Percentiles rank a stretch among this genome's conserved stretches.
phyloP scores from a whole-genome alignment of 2,113 vertebrate genomes.

The Lepisosteus osseus region DNA sequence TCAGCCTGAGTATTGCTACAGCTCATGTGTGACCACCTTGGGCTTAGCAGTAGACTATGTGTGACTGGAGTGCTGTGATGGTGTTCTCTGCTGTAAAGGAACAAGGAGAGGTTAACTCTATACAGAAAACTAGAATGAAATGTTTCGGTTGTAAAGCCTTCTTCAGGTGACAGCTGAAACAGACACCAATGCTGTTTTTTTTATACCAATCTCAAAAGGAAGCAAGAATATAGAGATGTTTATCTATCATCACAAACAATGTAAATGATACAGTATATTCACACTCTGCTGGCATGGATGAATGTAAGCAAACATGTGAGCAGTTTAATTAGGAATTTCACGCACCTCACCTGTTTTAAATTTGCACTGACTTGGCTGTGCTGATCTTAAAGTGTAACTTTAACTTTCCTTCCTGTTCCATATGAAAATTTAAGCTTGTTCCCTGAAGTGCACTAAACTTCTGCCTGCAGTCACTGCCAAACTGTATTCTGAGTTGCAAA shows the following conservation, averaged over 20 bases:
- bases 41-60: no score
- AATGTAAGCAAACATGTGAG: not conserved
- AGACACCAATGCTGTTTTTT: no score
- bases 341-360: constrained; percentile 57
- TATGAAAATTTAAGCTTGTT: constrained; percentile 60
- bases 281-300: not conserved
- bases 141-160: no score
- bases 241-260: not conserved
- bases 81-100: no score
- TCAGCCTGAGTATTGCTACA: no score
- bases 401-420: constrained; percentile 64
- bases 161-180: no score
- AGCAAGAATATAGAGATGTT: not conserved
- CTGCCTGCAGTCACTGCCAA: constrained; percentile 34
- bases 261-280: no score
- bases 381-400: constrained; percentile 54
- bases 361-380: constrained; percentile 46
- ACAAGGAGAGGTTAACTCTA: no score
- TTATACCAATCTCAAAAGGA: not conserved
- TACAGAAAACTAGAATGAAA: no score
- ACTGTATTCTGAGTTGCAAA: constrained; percentile 52
- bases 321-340: not conserved
- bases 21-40: no score
- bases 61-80: no score
- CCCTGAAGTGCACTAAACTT: constrained; percentile 59